Percentiles rank a stretch among this genome's conserved stretches.
These are phyloP conservation scores for Poecilobothrus nobilitatus DNA, from an alignment of 2,888 invertebrate genomes.

Conservation along the genomic window DNA sequence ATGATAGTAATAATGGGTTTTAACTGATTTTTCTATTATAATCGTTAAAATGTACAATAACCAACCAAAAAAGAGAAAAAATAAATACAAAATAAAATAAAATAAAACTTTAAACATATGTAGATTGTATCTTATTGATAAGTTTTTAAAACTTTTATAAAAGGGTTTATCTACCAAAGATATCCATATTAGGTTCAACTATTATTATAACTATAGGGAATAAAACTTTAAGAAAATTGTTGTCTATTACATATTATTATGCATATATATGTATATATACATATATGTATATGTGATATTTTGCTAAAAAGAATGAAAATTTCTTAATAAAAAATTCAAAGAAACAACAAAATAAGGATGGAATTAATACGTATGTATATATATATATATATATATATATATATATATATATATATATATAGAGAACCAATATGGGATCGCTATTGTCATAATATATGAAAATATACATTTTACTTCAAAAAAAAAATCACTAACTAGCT, in stretches of 20 bases:
- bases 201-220: not conserved
- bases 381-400: too few relatives aligned
- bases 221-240: not conserved
- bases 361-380: too few relatives aligned
- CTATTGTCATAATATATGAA: too few relatives aligned
- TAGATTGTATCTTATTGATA: constrained; percentile 1
- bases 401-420: too few relatives aligned
- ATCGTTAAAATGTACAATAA: not conserved
- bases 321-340: not conserved
- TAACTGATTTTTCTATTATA: constrained; percentile 4
- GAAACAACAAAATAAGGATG: too few relatives aligned
- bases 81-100: not conserved
- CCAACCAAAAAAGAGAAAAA: not conserved
- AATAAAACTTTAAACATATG: constrained; percentile 1
- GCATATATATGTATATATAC: too few relatives aligned
- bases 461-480: too few relatives aligned
- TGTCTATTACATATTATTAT: too few relatives aligned
- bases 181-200: not conserved
- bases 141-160: not conserved
- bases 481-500: too few relatives aligned
- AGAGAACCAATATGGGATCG: too few relatives aligned
- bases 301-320: not conserved
- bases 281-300: too few relatives aligned
- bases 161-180: not conserved
- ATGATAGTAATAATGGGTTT: not conserved